Conservation (phyloP, 2,888 invertebrate genomes). For the Cheilosia urbana region DNA sequence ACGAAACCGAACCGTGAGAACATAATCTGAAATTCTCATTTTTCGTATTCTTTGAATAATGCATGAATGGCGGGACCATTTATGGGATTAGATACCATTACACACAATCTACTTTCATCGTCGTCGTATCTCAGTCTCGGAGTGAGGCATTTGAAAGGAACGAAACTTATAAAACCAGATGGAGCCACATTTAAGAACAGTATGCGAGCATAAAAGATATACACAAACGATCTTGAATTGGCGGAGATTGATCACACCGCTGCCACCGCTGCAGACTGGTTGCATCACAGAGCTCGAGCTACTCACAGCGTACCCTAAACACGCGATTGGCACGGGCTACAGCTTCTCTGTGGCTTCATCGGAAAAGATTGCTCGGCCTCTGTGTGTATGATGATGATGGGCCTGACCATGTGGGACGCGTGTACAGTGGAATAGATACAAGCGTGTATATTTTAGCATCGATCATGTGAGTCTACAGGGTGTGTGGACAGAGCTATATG, state of each 20-base stretch:
- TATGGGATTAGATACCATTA: conserved; percentile 36
- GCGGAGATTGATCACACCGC: conserved; percentile 57
- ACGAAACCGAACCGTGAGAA: conserved; percentile 62
- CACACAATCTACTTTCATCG: conserved; percentile 33
- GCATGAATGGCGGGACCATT: conserved; percentile 61
- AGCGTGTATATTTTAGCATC: conserved; percentile 46
- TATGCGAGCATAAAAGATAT: conserved; percentile 47
- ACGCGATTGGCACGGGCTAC: conserved; percentile 84
- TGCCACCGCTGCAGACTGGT: conserved; percentile 18
- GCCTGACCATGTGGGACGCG: conserved; percentile 25
- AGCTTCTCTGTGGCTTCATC: conserved; percentile 39
- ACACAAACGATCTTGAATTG: conserved; percentile 56
- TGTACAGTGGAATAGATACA: conserved; percentile 49
- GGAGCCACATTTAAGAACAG: conserved; percentile 32
- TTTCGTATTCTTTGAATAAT: conserved; percentile 56
- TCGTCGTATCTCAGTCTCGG: conserved; percentile 8
- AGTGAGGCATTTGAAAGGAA: conserved; percentile 19
- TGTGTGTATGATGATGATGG: conserved; percentile 1
- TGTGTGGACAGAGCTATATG: background rate
- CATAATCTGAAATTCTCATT: conserved; percentile 40
- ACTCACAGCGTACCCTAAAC: conserved; percentile 81
- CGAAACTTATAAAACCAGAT: conserved; percentile 15
- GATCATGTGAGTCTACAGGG: conserved; percentile 17
- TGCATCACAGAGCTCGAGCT: conserved; percentile 48
- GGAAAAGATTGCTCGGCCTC: conserved; percentile 25